These are phyloP conservation scores for Centrocercus urophasianus DNA, from an alignment of 2,113 vertebrate species.

Conservation along the genomic window DNA sequence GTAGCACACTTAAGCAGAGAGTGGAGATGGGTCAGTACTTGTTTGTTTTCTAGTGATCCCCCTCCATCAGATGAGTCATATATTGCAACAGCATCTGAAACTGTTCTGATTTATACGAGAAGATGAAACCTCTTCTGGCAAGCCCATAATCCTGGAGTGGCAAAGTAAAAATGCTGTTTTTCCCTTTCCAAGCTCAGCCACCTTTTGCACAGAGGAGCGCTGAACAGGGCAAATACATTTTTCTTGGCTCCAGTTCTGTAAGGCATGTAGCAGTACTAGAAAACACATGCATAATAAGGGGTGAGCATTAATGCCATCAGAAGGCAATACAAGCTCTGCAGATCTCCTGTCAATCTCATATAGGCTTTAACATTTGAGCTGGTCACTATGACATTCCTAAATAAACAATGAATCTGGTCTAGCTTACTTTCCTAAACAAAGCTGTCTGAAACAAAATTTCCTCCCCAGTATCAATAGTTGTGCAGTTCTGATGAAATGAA, in stretches of 20 bases:
- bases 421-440: background rate
- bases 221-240: background rate
- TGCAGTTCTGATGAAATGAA: background rate
- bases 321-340: background rate
- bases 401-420: background rate
- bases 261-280: background rate
- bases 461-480: background rate
- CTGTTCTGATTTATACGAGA: background rate
- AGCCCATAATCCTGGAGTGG: background rate
- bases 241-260: background rate
- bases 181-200: background rate
- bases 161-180: background rate
- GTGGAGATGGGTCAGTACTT: background rate
- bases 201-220: background rate
- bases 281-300: background rate
- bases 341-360: background rate
- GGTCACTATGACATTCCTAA: background rate
- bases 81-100: constrained; percentile 4
- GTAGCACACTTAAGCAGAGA: background rate
- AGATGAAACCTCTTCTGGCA: background rate
- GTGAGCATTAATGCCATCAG: background rate
- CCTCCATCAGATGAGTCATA: background rate
- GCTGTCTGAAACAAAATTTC: background rate
- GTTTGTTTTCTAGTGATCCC: background rate
- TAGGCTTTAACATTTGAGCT: background rate